Evolutionary conservation across 2,888 invertebrate genomes (phyloP), one percentile per base, ranked within the genome.

Genomic region (Dilophus febrilis): DNA sequence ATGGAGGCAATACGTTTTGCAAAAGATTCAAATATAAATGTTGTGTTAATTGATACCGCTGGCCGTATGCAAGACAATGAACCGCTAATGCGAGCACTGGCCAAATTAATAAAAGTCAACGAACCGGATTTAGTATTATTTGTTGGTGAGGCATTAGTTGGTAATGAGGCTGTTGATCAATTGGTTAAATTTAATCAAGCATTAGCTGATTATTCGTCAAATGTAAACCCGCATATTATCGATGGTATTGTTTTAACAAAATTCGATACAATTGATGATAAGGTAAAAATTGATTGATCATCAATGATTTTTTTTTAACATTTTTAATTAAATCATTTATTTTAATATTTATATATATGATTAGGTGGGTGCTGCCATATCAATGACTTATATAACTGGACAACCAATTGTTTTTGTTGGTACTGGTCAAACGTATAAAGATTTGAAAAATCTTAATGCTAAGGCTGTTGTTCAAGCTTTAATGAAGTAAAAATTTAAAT

Each of bases 41-140:
- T 97, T 10, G 97, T 97, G 1, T 66, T 99, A n/a, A 77, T 99
- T 14, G 98, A 98, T 63, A 98, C 98, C 0, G 98, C 98, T 29
- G 98, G 98, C n/a, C 73, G 98, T 44, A 98, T 99, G 98, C 98
- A 98, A 65, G 97, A 98, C 66, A 99, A 99, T 61, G 97, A 97
- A 57, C 98, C 98, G 0, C 68, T 99, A 31, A 99, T 99, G 98
- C 72, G 94, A 46, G 92, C 98, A 1, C 68, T 99, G 38, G 85
- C 97, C 5, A 98, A 98, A 70, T 69, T 99, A 47, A 97, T 98
- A 54, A 88, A 84, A 63, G 87, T 97, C 33, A 99, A 99, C 62
- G 82, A 90, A 54, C 98, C 98, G 0, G 97, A 99, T 65, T 68
- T 94, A 56, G 95, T 98, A 2, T 68, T 99, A n/a, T 99, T 99